Evolutionary conservation across 92 coral and sea anemone genomes (phyloP).

Genomic region (Porites cylindrica): DNA sequence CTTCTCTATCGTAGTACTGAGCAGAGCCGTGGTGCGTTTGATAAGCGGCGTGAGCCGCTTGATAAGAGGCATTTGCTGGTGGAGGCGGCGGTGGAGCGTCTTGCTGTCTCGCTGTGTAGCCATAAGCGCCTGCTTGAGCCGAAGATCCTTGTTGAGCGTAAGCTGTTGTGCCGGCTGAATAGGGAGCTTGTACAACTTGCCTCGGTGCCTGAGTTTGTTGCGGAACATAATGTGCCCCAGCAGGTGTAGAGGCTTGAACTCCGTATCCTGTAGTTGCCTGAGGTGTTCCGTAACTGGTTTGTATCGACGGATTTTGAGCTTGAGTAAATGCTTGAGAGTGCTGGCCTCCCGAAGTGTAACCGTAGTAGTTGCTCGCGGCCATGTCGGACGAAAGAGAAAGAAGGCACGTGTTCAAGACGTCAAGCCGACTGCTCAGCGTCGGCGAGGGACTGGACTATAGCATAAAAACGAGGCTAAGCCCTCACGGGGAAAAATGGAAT

Average conservation of each 20-base stretch:
- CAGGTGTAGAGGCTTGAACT: constrained; percentile 92
- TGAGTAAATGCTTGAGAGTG: constrained; percentile 96
- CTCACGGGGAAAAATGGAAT: not conserved
- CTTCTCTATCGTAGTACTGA: constrained; percentile 92
- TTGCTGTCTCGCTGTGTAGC: constrained; percentile 98
- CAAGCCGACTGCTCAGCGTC: constrained; percentile 36
- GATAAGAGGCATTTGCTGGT: constrained; percentile 87
- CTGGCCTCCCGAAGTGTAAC: constrained; percentile 98
- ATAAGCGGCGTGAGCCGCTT: constrained; percentile 84
- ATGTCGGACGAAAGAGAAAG: constrained; percentile 77
- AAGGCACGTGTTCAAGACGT: constrained; percentile 86
- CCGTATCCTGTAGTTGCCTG: constrained; percentile 96
- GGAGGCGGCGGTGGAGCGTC: constrained; percentile 97
- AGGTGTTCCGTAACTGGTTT: constrained; percentile 92
- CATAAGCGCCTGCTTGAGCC: constrained; percentile 92
- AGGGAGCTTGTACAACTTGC: constrained; percentile 81
- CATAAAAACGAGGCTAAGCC: constrained; percentile 12
- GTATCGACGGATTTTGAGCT: constrained; percentile 98
- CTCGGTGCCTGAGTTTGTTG: constrained; percentile 89
- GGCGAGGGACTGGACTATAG: constrained; percentile 3
- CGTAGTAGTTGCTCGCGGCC: constrained; percentile 99
- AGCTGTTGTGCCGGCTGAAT: constrained; percentile 89
- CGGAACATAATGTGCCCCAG: constrained; percentile 93
- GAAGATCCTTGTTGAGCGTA: constrained; percentile 80
- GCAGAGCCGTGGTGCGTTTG: constrained; percentile 87